Evolutionary conservation across 2,113 vertebrate genomes (phyloP).

Genomic region (Phocoena phocoena): DNA sequence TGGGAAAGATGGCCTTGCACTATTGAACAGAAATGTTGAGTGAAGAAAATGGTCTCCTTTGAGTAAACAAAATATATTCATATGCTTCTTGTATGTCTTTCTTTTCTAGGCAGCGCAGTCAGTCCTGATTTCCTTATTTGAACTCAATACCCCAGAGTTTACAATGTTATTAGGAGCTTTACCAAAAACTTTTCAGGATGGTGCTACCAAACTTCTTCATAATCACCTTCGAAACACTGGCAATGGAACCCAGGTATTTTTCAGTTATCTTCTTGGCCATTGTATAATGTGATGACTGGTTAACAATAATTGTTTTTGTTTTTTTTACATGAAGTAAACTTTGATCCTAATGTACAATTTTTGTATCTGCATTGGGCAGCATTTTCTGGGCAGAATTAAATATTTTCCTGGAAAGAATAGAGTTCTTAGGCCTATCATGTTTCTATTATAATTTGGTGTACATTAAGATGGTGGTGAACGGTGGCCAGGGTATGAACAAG

Average conservation of each 20-base stretch:
- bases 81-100: not conserved
- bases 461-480: not conserved
- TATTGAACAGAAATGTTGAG: not conserved
- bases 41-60: not conserved
- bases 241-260: constrained; percentile 91
- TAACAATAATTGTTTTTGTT: not conserved
- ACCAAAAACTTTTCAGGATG: constrained; percentile 98
- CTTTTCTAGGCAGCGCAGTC: constrained; percentile 93
- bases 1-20: not conserved
- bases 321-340: not conserved
- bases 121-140: constrained; percentile 96
- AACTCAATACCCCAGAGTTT: constrained; percentile 98
- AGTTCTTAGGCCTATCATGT: not conserved
- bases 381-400: constrained; percentile 36
- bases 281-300: not conserved
- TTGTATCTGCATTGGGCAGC: not conserved
- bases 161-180: constrained; percentile 97
- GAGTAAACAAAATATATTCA: not conserved
- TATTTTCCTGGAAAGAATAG: not conserved
- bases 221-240: constrained; percentile 96
- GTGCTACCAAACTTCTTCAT: constrained; percentile 97
- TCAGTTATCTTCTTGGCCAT: not conserved
- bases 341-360: not conserved
- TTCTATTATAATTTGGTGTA: not conserved
- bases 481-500: not conserved